Conservation (phyloP, 2,888 invertebrate species). For the Steinernema hermaphroditum region DNA sequence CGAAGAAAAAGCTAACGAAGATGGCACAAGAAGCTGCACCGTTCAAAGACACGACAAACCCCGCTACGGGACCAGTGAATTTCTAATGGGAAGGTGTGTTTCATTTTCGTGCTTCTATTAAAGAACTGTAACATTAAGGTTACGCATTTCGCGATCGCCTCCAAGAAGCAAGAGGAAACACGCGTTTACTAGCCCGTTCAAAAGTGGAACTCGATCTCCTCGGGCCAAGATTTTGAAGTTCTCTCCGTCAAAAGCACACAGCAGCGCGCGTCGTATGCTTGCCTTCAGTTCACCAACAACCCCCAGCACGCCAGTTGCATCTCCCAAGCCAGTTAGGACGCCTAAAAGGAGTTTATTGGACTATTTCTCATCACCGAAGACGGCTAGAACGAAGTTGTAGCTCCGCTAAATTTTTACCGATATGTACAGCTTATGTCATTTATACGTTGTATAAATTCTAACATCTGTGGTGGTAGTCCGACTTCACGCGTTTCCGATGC, state of each 20-base stretch:
- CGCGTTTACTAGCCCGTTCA: not conserved
- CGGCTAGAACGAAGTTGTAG: too few species aligned
- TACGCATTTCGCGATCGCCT: not conserved
- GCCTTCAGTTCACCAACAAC: not conserved
- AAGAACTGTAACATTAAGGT: not conserved
- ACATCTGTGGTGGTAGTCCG: not conserved
- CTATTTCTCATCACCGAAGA: not conserved
- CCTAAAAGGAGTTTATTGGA: not conserved
- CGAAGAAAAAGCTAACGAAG: not conserved
- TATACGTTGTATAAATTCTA: not conserved
- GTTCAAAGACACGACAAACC: not conserved
- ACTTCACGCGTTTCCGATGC: too few species aligned
- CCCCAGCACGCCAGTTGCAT: not conserved
- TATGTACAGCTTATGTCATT: too few species aligned
- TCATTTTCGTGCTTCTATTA: not conserved
- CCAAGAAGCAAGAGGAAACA: not conserved
- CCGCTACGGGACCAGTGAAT: not conserved
- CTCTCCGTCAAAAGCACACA: not conserved
- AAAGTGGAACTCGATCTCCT: not conserved
- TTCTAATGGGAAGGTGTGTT: slow-evolving; percentile 1
- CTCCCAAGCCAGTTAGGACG: slow-evolving; percentile 1
- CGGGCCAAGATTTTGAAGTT: not conserved
- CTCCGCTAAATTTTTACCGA: too few species aligned
- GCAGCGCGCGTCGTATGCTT: not conserved
- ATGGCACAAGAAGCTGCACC: not conserved